phyloP scores from a whole-genome alignment of 1,140 invertebrate genomes.

The Gryllus bimaculatus region DNA sequence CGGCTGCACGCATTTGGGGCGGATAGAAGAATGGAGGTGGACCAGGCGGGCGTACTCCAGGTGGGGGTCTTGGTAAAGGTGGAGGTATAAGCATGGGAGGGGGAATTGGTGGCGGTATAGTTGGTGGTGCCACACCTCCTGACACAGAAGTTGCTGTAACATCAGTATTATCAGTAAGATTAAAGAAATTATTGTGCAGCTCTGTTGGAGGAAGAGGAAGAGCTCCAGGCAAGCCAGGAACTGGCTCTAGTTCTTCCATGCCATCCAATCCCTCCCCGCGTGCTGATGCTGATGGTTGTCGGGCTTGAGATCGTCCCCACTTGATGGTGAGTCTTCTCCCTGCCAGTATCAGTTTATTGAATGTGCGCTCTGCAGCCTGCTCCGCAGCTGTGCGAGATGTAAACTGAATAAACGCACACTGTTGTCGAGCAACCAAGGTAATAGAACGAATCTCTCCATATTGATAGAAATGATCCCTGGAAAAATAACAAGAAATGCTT shows the following conservation, averaged over 20 bases:
- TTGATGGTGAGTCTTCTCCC: constrained; percentile 86
- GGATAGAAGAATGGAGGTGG: constrained; percentile 31
- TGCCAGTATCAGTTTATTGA: constrained; percentile 86
- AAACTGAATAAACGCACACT: constrained; percentile 97
- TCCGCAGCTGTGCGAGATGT: constrained; percentile 84
- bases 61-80: constrained; percentile 33
- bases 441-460: constrained; percentile 96
- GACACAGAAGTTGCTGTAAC: constrained; percentile 35
- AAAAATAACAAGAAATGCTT: constrained; percentile 22
- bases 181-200: constrained; percentile 73
- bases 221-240: constrained; percentile 76
- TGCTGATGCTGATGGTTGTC: constrained; percentile 34
- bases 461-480: constrained; percentile 89
- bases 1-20: constrained; percentile 37
- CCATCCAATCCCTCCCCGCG: constrained; percentile 26
- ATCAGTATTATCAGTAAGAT: constrained; percentile 42
- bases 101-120: constrained; percentile 40
- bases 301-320: constrained; percentile 88
- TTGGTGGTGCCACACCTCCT: constrained; percentile 42
- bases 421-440: constrained; percentile 83
- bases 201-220: constrained; percentile 68
- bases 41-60: constrained; percentile 25
- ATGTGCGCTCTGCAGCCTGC: constrained; percentile 88
- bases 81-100: constrained; percentile 37
- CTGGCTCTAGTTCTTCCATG: constrained; percentile 58